Evolutionary conservation across 92 coral and sea anemone genomes (phyloP).

Genomic region (Bergia sp.): DNA sequence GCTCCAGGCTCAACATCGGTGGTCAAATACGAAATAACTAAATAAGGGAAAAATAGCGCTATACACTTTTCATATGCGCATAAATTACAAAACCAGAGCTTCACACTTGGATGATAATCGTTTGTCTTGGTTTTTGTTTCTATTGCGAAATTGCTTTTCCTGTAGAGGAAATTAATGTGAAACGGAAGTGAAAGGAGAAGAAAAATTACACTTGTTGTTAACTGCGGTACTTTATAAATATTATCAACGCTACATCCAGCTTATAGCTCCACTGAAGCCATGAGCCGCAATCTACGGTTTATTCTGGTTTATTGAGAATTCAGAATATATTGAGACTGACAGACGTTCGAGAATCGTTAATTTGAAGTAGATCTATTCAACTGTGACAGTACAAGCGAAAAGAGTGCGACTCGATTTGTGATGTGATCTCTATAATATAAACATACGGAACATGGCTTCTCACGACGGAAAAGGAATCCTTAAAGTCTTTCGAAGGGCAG

Average conservation of each 20-base stretch:
- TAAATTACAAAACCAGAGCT: constrained; percentile 15
- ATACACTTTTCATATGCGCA: constrained; percentile 23
- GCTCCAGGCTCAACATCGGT: neutral
- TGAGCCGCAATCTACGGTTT: neutral
- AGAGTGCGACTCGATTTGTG: neutral
- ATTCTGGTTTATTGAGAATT: neutral
- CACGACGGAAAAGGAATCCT: constrained; percentile 60
- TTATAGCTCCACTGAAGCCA: neutral
- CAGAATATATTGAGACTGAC: neutral
- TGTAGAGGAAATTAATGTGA: constrained; percentile 19
- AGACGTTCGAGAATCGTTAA: neutral
- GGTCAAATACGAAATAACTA: neutral
- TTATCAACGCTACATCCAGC: neutral
- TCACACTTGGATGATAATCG: constrained; percentile 14
- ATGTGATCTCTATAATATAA: neutral
- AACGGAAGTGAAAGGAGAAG: constrained; percentile 1
- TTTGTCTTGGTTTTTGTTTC: neutral
- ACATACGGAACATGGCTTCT: constrained; percentile 53
- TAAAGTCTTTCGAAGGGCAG: constrained; percentile 80
- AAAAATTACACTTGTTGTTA: neutral
- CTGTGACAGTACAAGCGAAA: constrained; percentile 18
- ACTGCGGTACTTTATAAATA: neutral
- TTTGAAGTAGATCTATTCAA: constrained; percentile 28
- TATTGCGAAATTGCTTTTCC: neutral
- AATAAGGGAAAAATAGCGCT: neutral